Evolutionary conservation across 2,888 invertebrate species (phyloP).

Genomic region (Agrenia bidenticulata): DNA sequence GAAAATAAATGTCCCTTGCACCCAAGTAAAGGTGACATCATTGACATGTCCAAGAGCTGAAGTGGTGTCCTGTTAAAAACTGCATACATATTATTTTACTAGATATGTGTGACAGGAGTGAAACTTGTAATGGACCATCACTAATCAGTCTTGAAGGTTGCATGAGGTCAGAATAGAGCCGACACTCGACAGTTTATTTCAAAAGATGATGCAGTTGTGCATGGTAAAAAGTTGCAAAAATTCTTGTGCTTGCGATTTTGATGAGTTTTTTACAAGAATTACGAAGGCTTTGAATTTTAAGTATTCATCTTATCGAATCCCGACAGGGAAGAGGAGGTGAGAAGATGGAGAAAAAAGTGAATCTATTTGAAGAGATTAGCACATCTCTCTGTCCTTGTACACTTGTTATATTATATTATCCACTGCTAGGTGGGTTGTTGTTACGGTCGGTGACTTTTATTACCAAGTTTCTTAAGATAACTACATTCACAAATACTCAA

Average conservation of each 20-base stretch:
- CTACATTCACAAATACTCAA: no score
- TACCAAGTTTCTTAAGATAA: not conserved
- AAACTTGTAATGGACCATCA: no score
- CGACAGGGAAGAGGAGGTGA: not conserved
- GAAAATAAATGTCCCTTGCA: no score
- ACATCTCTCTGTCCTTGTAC: not conserved
- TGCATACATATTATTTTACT: not conserved
- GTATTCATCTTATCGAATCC: no score
- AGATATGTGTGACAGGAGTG: no score
- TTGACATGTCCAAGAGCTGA: constrained; percentile 1
- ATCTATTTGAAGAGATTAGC: not conserved
- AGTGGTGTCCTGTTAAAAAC: not conserved
- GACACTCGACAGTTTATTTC: not conserved
- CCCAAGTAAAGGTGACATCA: no score
- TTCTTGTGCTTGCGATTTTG: no score
- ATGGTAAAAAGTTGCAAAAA: not conserved
- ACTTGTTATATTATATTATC: not conserved
- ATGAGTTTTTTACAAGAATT: no score
- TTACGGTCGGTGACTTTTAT: constrained; percentile 2
- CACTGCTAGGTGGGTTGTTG: not conserved
- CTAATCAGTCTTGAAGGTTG: not conserved
- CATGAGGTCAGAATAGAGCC: constrained; percentile 1
- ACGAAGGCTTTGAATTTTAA: no score
- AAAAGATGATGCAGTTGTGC: constrained; percentile 7
- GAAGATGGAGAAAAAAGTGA: constrained; percentile 2